Conservation (phyloP, 2,113 vertebrate genomes). For the Neomonachus schauinslandi region DNA sequence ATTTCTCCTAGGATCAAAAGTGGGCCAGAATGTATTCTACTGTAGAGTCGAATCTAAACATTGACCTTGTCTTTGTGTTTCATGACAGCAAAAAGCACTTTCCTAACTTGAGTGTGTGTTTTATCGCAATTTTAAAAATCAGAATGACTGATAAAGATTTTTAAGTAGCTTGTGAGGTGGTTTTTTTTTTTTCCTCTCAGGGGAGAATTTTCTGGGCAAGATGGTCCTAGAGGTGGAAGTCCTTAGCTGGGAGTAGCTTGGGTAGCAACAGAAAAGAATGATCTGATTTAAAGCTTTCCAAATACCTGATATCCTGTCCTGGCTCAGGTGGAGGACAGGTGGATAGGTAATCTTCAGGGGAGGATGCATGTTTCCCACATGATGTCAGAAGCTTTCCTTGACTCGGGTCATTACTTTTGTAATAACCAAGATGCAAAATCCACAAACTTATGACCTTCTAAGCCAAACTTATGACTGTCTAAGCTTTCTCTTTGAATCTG, state of each 20-base stretch:
- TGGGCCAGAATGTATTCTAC: not conserved
- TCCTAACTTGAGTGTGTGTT: not conserved
- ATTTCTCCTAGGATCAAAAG: slow-evolving; percentile 35
- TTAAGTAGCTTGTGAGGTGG: not conserved
- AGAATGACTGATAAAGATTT: not conserved
- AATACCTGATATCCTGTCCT: not conserved
- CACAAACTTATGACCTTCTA: not conserved
- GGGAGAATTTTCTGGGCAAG: not conserved
- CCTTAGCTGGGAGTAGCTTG: not conserved
- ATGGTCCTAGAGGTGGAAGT: not conserved
- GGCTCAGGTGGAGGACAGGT: not conserved
- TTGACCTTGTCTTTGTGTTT: slow-evolving; percentile 15
- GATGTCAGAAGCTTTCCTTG: not conserved
- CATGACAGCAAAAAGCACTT: not conserved
- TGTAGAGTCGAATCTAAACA: not conserved
- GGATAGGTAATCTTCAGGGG: not conserved
- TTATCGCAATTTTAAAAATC: not conserved
- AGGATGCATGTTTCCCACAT: not conserved
- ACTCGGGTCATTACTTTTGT: not conserved
- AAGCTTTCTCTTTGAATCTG: slow-evolving; percentile 1
- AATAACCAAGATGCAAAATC: not conserved
- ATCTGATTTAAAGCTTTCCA: slow-evolving; percentile 11
- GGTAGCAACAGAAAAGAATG: not conserved
- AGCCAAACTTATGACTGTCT: not conserved
- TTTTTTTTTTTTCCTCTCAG: not conserved